phyloP scores from a whole-genome alignment of 1,140 invertebrate genomes.

The Zaprionus ghesquierei region DNA sequence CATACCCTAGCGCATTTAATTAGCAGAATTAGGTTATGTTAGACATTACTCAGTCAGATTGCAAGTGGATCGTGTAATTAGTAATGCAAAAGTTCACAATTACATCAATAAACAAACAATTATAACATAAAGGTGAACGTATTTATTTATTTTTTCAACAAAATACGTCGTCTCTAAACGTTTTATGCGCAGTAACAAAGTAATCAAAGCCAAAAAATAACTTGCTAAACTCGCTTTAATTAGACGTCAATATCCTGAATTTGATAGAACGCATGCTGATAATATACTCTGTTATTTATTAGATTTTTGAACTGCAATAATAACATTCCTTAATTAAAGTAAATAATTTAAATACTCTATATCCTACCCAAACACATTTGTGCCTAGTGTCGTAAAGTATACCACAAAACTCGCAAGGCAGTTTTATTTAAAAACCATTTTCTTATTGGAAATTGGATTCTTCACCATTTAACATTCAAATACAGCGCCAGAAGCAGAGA shows the following conservation, averaged over 20 bases:
- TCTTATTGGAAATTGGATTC: background rate
- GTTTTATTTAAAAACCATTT: background rate
- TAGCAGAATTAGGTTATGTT: too few relatives aligned
- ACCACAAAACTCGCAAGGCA: too few relatives aligned
- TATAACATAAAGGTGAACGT: background rate
- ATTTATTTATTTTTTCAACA: background rate
- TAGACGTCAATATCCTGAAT: constrained; percentile 48
- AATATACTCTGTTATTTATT: background rate
- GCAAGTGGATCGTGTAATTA: background rate
- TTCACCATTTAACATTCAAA: background rate
- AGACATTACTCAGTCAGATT: too few relatives aligned
- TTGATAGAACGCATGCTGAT: constrained; percentile 5
- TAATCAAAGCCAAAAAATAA: constrained; percentile 26
- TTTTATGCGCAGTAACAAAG: constrained; percentile 32
- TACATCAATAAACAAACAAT: background rate
- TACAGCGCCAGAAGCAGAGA: background rate
- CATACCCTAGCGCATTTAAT: too few relatives aligned
- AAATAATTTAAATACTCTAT: too few relatives aligned
- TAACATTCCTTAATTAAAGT: background rate
- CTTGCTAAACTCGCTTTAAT: constrained; percentile 70
- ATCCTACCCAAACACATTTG: too few relatives aligned
- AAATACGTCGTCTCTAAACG: background rate
- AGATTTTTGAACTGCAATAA: background rate
- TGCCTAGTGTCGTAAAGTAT: too few relatives aligned
- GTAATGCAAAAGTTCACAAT: background rate